Percentiles rank a stretch among this genome's conserved stretches.
phyloP scores from a whole-genome alignment of 2,113 vertebrate species.

The Prionailurus bengalensis region DNA sequence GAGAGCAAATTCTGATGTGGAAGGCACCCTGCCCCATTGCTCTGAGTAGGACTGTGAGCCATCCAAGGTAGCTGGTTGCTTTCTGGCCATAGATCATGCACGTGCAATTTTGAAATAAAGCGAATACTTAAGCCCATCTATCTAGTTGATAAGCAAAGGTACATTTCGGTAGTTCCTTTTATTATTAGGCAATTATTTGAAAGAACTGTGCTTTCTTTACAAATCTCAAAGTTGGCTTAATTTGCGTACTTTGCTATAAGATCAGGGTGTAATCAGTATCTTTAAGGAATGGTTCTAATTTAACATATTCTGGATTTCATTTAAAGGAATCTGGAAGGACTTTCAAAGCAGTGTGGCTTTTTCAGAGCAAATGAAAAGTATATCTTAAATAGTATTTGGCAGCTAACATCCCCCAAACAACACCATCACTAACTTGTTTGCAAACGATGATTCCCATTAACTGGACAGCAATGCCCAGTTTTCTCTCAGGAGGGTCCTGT shows the following conservation, averaged over 20 bases:
- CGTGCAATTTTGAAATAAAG: neutral
- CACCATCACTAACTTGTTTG: slow-evolving; percentile 52
- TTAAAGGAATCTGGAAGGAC: slow-evolving; percentile 79
- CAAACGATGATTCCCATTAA: slow-evolving; percentile 54
- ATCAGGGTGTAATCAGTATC: slow-evolving; percentile 64
- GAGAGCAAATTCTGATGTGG: neutral
- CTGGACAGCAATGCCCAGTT: neutral
- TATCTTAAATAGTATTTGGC: slow-evolving; percentile 62
- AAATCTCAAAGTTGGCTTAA: slow-evolving; percentile 67
- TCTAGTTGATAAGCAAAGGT: neutral
- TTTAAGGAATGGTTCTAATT: slow-evolving; percentile 78
- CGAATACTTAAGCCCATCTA: neutral
- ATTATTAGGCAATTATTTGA: slow-evolving; percentile 27
- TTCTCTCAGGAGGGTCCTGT: neutral
- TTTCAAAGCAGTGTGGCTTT: slow-evolving; percentile 74
- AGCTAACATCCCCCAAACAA: slow-evolving; percentile 49
- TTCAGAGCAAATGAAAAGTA: slow-evolving; percentile 75
- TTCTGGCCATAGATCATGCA: fast-evolving
- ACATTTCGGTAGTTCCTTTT: neutral
- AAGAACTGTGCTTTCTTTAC: slow-evolving; percentile 56
- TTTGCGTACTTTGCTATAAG: slow-evolving; percentile 68
- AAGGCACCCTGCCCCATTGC: neutral
- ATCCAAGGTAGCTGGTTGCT: neutral
- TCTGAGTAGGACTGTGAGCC: neutral
- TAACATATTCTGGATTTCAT: slow-evolving; percentile 80